Evolutionary conservation across 2,113 vertebrate species (phyloP).

Genomic region (Capreolus pygargus): DNA sequence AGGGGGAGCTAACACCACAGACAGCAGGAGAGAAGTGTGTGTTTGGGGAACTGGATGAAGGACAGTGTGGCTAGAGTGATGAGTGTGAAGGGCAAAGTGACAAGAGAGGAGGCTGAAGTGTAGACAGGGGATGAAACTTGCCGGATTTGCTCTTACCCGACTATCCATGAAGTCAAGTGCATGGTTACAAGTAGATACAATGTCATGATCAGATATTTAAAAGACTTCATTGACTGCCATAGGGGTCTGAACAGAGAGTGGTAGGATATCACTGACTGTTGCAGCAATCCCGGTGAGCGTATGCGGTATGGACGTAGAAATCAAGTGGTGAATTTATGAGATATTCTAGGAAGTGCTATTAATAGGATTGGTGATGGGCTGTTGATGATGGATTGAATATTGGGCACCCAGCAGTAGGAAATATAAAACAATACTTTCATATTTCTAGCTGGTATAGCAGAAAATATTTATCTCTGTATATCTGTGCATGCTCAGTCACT

Average conservation of each 20-base stretch:
- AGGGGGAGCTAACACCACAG: neutral
- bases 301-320: neutral
- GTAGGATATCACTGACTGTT: no score
- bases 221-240: neutral
- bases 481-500: neutral
- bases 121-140: accelerated
- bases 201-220: neutral
- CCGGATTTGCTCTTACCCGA: neutral
- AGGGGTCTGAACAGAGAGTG: neutral
- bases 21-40: neutral
- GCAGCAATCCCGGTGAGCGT: neutral
- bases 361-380: neutral
- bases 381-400: neutral
- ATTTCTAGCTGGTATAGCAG: neutral
- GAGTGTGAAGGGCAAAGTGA: neutral
- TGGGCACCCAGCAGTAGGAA: neutral
- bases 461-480: neutral
- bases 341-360: neutral
- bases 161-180: neutral
- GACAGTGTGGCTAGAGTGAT: accelerated
- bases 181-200: neutral
- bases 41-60: neutral
- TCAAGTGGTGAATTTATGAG: neutral
- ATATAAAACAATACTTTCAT: neutral
- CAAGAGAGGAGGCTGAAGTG: neutral